Base-by-base conservation (phyloP, 2,797 vertebrate genomes). In the Rhinogobio ventralis region DNA sequence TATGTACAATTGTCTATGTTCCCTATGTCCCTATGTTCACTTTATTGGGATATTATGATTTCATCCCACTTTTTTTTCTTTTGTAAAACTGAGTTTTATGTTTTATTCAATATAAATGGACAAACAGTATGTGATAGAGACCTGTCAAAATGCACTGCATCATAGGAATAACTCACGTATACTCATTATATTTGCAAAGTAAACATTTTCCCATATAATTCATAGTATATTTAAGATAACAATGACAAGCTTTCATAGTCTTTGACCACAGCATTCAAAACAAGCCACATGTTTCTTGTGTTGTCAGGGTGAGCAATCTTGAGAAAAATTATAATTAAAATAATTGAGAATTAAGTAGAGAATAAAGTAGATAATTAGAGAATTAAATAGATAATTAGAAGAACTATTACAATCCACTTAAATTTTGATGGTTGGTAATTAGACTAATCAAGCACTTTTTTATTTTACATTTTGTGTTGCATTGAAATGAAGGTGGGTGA, bases 381-480 rank as follows among this genome's bases (percentile, higher is more conserved):
- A 86, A 82, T 83, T 77, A 83, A 83, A 75, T 72, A 81, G 81
- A 84, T 86, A 25, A 62, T 51, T 74, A 87, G 81, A 81, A 87
- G 76, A 84, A 84, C 84, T 69, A 86, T 84, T 85, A 78, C 71
- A 73, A 82, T 77, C 85, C 69, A 64, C 82, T 82, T 85, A 85
- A 71, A 74, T 79, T 82, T 82, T 39, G 79, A 71, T 82, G 60
- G 82, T 28, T 49, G 62, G 45, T 77, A 85, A 86, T 83, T 83
- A 85, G 79, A 81, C n/a, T 67, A 86, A 86, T 80, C 76, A 88
- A 81, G 79, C 42, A 19, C 13, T 51, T 87, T n/a, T 46, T 72
- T 45, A 51, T 77, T 81, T 57, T 81, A 36, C 69, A 80, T 80
- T 7, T 77, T 67, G 76, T 78, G 36, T 51, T 46, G 79, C 62